Evolutionary conservation across 1,140 invertebrate species (phyloP).

Genomic region (Cheumatopsyche charites): DNA sequence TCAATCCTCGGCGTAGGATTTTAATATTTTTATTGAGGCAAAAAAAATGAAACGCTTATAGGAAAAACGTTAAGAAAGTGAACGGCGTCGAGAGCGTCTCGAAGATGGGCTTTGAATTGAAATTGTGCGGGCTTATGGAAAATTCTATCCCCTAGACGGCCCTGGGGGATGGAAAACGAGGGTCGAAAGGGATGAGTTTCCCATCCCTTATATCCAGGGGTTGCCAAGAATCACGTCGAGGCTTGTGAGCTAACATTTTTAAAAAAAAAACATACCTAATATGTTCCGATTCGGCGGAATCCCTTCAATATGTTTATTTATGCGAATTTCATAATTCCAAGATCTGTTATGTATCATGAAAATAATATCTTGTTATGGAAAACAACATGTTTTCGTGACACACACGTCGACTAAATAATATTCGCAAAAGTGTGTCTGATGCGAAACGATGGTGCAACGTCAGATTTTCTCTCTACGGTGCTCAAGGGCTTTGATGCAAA

Average conservation of each 20-base stretch:
- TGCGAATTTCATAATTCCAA: too few species aligned
- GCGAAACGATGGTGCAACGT: not conserved
- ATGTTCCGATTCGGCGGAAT: slow-evolving; percentile 11
- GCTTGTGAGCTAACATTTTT: slow-evolving; percentile 26
- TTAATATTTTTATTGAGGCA: too few species aligned
- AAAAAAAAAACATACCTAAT: too few species aligned
- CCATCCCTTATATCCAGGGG: not conserved
- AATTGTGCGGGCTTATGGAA: slow-evolving; percentile 48
- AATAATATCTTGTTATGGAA: too few species aligned
- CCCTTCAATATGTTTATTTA: not conserved
- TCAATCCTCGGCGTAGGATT: too few species aligned
- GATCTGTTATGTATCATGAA: too few species aligned
- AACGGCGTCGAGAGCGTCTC: slow-evolving; percentile 41
- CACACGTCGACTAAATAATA: too few species aligned
- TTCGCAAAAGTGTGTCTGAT: too few species aligned
- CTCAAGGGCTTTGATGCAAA: slow-evolving; percentile 20
- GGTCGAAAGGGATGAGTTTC: slow-evolving; percentile 13
- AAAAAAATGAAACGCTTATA: too few species aligned
- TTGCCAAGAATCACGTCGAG: slow-evolving; percentile 42
- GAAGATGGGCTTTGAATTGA: slow-evolving; percentile 47
- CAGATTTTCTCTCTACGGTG: slow-evolving; percentile 1
- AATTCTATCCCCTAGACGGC: slow-evolving; percentile 39
- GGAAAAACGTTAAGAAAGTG: slow-evolving; percentile 41
- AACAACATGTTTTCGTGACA: too few species aligned
- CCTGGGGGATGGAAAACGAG: slow-evolving; percentile 14